Evolutionary conservation across 2,113 vertebrate genomes (phyloP).

Genomic region (Oreotragus oreotragus): DNA sequence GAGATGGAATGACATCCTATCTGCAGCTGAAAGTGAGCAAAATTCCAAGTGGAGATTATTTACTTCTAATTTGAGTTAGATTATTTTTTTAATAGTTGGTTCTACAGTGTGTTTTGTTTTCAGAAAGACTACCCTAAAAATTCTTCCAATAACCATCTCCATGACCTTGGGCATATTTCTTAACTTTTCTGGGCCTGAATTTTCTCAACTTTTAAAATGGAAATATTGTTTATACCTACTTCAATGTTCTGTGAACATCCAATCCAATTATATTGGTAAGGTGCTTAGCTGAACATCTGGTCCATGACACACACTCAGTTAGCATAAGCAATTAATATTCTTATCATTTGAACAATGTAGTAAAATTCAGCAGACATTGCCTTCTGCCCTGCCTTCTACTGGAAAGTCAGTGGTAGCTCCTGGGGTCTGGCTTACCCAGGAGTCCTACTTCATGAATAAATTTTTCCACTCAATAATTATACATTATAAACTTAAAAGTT

Average conservation of each 20-base stretch:
- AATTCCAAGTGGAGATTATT: not conserved
- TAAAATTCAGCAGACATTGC: not conserved
- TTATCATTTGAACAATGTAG: not conserved
- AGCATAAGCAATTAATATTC: not conserved
- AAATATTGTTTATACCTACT: not conserved
- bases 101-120: not conserved
- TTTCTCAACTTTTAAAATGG: not conserved
- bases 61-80: not conserved
- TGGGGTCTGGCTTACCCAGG: not conserved
- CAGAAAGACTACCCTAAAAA: not conserved
- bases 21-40: constrained; percentile 28
- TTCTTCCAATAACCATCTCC: not conserved
- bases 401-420: not conserved
- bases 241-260: not conserved
- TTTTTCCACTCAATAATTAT: not conserved
- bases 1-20: not conserved
- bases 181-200: not conserved
- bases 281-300: not conserved
- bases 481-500: not conserved
- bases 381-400: not conserved
- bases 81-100: not conserved
- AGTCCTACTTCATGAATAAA: not conserved
- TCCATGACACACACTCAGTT: not conserved
- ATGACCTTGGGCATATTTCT: not conserved
- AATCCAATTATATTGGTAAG: not conserved